phyloP scores from a whole-genome alignment of 2,888 invertebrate species.

The Tipula unca region DNA sequence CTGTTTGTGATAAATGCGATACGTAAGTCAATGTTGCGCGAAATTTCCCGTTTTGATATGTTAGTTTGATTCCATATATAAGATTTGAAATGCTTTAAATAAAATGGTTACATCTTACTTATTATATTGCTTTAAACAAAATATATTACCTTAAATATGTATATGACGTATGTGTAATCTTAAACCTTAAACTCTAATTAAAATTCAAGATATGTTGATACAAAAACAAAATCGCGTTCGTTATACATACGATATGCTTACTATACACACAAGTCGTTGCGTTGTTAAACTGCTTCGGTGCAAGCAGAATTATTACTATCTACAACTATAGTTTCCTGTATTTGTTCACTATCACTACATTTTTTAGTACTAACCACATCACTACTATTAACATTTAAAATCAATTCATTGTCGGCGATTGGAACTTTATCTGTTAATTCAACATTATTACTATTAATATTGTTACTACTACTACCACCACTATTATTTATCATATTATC shows the following conservation, averaged over 20 bases:
- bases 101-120: background rate
- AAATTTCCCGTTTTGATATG: background rate
- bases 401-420: background rate
- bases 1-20: background rate
- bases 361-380: background rate
- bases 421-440: background rate
- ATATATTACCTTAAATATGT: background rate
- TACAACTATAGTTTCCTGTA: background rate
- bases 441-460: background rate
- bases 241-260: background rate
- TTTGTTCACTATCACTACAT: background rate
- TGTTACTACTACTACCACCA: background rate
- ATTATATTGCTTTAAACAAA: background rate
- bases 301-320: background rate
- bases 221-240: background rate
- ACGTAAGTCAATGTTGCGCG: background rate
- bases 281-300: background rate
- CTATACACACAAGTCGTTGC: background rate
- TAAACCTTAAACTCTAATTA: background rate
- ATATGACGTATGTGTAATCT: too few species aligned
- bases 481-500: background rate
- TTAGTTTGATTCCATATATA: background rate
- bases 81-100: background rate
- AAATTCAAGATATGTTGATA: background rate
- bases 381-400: background rate